Percentiles rank a stretch among this genome's conserved stretches.
Evolutionary conservation across 2,797 vertebrate species (phyloP).

Genomic region (Rhabdophis nuchalis): DNA sequence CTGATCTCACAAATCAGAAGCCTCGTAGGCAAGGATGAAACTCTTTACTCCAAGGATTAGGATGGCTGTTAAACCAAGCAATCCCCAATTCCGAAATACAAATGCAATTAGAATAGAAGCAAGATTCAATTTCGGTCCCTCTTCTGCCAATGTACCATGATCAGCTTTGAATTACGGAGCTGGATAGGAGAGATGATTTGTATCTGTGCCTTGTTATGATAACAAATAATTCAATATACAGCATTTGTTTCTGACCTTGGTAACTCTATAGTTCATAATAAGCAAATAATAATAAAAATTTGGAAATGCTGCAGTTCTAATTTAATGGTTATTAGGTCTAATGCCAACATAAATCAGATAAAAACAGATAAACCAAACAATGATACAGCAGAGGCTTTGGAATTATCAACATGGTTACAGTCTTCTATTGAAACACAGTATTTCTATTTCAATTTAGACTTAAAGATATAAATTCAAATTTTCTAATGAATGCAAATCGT

Average conservation of each 20-base stretch:
- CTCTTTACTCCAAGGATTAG: background rate
- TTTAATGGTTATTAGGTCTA: background rate
- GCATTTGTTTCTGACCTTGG: background rate
- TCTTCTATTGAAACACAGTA: background rate
- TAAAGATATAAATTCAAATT: background rate
- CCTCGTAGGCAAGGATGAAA: background rate
- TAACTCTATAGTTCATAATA: background rate
- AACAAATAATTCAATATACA: background rate
- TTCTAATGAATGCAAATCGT: background rate
- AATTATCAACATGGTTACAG: background rate
- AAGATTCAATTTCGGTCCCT: background rate
- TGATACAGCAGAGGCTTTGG: background rate
- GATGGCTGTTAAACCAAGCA: background rate
- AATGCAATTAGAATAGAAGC: background rate
- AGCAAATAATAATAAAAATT: background rate
- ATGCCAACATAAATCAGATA: background rate
- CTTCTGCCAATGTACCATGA: background rate
- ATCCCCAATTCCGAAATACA: background rate
- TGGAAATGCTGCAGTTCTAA: background rate
- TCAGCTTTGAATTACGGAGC: background rate
- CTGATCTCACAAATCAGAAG: background rate
- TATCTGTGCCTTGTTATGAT: background rate
- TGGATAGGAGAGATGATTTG: background rate
- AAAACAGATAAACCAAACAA: background rate
- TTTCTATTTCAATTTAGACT: background rate